Base-by-base conservation (phyloP, 53 echinoderm and acorn worm genomes). In the Holothuria leucospilota region DNA sequence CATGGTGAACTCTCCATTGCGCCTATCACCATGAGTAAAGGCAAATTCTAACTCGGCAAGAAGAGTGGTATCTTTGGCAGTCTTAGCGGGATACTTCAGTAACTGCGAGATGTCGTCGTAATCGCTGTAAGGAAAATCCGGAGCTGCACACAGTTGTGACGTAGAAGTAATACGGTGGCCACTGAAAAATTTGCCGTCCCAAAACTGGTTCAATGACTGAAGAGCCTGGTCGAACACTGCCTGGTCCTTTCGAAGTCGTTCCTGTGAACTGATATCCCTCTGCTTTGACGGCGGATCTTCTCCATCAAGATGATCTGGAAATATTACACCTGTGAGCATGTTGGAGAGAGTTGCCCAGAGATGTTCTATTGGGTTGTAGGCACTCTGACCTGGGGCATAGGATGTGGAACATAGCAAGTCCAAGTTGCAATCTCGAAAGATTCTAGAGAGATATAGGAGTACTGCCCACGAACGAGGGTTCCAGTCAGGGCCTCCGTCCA, bases 1-100 rank as follows among this genome's bases (percentile, higher is more conserved):
- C n/a, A 49, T 73, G 74, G 74, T 73, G 21, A 73, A 73, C n/a
- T 73, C 74, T 23, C 74, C 74, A 9, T 73, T 73, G n/a, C 74
- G 21, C 51, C 74, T 21, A 39, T 73, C 74, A 46, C 74, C 51
- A 21, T 73, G 74, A 51, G 21, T 1, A 46, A 73, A 20, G 39
- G 74, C 74, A 52, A 73, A 73, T 39, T 73, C 25, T 52, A 73
- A 14, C 21, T 24, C 49, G 21, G 21, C 5, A 29, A 41, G 20
- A 23, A 51, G 23, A 14, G 21, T 46, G 5, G 21, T n/a, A 14
- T 73, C 39, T 20, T 42, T n/a, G n/a, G 21, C 27, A 21, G 51
- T 27, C 20, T 15, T 74, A 8, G 46, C n/a, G 10, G 10, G 51
- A 8, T 49, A n/a, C 39, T 74, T 74, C 46, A 74, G 29, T 30